Evolutionary conservation across 2,888 invertebrate genomes (phyloP).

Genomic region (Penaeus monodon): DNA sequence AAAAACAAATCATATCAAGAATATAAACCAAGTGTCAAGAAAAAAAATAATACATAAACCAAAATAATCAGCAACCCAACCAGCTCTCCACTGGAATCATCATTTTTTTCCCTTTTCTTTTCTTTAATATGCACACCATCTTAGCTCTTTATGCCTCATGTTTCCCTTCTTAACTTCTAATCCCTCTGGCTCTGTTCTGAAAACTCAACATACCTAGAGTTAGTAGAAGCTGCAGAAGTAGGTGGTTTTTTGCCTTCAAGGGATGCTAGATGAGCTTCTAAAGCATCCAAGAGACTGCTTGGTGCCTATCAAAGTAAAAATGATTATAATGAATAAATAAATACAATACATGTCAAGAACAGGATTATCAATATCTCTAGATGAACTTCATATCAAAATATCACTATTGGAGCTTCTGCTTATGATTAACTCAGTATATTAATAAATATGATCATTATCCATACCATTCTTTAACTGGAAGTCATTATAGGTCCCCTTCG

Average conservation of each 20-base stretch:
- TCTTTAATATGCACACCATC: neutral
- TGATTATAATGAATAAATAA: neutral
- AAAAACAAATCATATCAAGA: neutral
- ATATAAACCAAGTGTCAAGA: slow-evolving; percentile 5
- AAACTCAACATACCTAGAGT: slow-evolving; percentile 75
- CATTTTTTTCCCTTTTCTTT: neutral
- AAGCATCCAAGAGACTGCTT: slow-evolving; percentile 93
- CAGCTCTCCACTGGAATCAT: neutral
- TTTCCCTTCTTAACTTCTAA: neutral
- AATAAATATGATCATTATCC: too few relatives aligned
- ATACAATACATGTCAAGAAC: slow-evolving; percentile 43
- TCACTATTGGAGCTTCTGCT: too few relatives aligned
- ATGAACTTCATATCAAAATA: too few relatives aligned
- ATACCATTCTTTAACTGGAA: too few relatives aligned
- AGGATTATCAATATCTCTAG: too few relatives aligned
- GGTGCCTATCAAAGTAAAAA: slow-evolving; percentile 77
- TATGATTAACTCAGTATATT: too few relatives aligned
- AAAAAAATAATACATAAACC: neutral
- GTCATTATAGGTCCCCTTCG: too few relatives aligned
- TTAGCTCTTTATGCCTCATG: neutral
- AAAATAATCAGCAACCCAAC: neutral
- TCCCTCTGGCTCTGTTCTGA: neutral
- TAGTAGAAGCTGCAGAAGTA: slow-evolving; percentile 74
- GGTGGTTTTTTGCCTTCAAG: slow-evolving; percentile 90
- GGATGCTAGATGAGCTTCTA: slow-evolving; percentile 94